Base-by-base conservation (phyloP, 2,888 invertebrate genomes). In the Melinopterus prodromus region DNA sequence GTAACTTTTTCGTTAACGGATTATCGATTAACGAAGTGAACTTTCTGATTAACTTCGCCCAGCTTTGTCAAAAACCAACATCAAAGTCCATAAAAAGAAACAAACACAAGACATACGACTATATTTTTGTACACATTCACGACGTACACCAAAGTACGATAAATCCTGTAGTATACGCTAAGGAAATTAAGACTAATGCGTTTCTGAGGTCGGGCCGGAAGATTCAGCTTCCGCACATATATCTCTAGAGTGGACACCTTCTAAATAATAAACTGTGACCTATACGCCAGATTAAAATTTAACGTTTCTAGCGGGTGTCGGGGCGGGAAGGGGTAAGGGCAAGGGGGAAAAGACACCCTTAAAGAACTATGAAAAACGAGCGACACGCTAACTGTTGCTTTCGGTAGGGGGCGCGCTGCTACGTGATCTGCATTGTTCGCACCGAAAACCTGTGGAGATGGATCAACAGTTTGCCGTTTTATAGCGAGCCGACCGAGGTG, bases 301-400 rank as follows among this genome's bases (percentile, higher is more conserved):
- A 53, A 53, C 53, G 53, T 53, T 53, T 53, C 53, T 26, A 26
- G 53, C 53, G 53, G 12, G 9, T 6, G 53, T 9, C 53, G 53
- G 12, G 9, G 2, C 53, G 53, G 1, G 5, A 53, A 6, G 53
- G 53, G 26, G 1, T 2, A 26, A 4, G 9, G 53, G 1, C 1
- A 12, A 6, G 9, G 53, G 53, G 53, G 5, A 53, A 53, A 53
- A 53, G 12, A 4, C 1, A 53, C 53, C 53, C 53, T 53, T 12
- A 53, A 53, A 53, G 53, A 53, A 53, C 53, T 53, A 53, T 53
- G 53, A 53, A 53, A 53, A 53, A 53, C 53, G 53, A 53, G 53
- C 53, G 53, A 53, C 53, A 82, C 80, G 82, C 84, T 83, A 84
- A 84, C 84, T 84, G 84, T 83, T 84, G 84, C 83, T 83, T 79